Base-by-base conservation (phyloP, 2,797 vertebrate species). In the Enteromius thamalakanensis region DNA sequence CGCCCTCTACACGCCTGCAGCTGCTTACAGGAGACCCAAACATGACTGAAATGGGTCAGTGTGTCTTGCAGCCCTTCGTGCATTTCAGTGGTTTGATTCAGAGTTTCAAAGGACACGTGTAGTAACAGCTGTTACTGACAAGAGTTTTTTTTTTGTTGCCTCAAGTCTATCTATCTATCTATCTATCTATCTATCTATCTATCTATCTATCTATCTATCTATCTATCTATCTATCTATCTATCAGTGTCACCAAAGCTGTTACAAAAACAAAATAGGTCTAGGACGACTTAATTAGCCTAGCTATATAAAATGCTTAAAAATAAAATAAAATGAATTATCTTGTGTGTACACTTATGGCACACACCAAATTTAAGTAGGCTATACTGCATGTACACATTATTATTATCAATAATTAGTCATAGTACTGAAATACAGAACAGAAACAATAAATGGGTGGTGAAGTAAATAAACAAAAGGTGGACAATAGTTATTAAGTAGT, bases 1-100 rank as follows among this genome's bases (percentile, higher is more conserved):
- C 87, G 62, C 71, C 11, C 14, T 68, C 72, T 37, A 72, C 84
- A 45, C 17, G 21, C 14, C 11, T 40, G 8, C 9, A 19, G 23
- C 14, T 45, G 6, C 12, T 21, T 62, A 1, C 19, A 49, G 40
- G 17, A 79, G 9, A 12, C 17, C 14, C 53, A 76, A 12, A 60
- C 70, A 55, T 40, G 6, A 17, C n/a, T 67, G 47, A 88, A 88
- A 84, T 81, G 84, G 85, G 83, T 85, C 64, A 87, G 83, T 84
- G 87, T 83, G 83, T 81, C 75, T 76, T 55, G 12, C 26, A 32
- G 45, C 49, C 17, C 79, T 69, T 47, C 11, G 14, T 21, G 32
- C 21, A 71, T 70, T 83, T 21, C 81, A 21, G 64, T 34, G 47
- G n/a, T 67, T 76, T 76, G 2, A 40, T 76, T 58, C 3, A 42